Evolutionary conservation across 2,797 vertebrate genomes (phyloP), one percentile per base, ranked within the genome.

Genomic region (Tenualosa ilisha): DNA sequence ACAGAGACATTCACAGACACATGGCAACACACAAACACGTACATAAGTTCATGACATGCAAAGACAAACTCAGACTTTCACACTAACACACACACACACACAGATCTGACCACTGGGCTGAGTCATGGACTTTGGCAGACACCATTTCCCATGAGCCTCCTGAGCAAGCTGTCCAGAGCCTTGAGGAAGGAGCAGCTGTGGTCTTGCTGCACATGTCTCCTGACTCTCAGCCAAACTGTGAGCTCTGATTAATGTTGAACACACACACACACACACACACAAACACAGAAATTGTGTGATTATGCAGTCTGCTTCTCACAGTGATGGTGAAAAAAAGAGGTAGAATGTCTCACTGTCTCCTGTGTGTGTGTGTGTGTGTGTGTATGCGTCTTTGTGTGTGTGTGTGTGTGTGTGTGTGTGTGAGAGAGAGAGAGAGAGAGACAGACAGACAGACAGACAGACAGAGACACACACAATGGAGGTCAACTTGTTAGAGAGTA

Each of bases 111-210:
- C 17, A 46, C 37, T 79, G 20, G 68, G 83, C 56, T 81, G 59
- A 86, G 51, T 51, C 81, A 26, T 12, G 53, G 43, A 4, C 86
- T 82, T 82, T 79, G 79, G 40, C 72, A 61, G 61, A 86, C 85
- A 88, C 61, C 31, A 83, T 88, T 84, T 85, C 79, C 46, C 87
- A 50, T 51, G 63, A 88, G 82, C 81, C 81, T 8, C 51, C 81
- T 83, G 79, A 85, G 51, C 81, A 75, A 12, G 50, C 82, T 31
- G 17, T 86, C 82, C 49, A 43, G 20, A 53, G 75, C 84, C 82
- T 86, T 61, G 72, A 83, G 72, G 88, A 83, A 26, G 82, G 81
- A 75, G 51, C 89, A 88, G 86, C 85, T 86, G 68, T 65, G 82
- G 1, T 54, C 83, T 72, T 72, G 87, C 84, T 86, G 51, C 83